These are phyloP conservation scores for Dryobates pubescens DNA, from an alignment of 2,797 vertebrate genomes.

Conservation along the genomic window DNA sequence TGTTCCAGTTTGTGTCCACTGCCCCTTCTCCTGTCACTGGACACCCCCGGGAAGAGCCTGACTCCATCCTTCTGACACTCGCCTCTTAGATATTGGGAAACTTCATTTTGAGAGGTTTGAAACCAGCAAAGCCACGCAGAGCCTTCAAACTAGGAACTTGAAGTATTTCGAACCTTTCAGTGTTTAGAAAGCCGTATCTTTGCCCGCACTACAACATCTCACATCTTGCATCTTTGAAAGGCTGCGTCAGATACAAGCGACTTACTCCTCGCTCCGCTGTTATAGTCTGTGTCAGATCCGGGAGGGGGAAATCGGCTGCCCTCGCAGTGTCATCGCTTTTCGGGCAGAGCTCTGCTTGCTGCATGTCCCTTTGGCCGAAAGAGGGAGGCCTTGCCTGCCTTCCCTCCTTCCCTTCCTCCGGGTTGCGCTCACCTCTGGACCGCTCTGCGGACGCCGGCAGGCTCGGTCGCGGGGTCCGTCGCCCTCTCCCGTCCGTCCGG, in stretches of 20 bases:
- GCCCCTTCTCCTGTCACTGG: too few relatives aligned
- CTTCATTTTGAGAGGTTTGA: not conserved
- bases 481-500: not conserved
- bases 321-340: not conserved
- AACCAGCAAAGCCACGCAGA: not conserved
- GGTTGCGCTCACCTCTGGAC: too few relatives aligned
- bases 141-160: not conserved
- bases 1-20: too few relatives aligned
- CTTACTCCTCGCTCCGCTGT: rapidly evolving
- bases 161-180: rapidly evolving
- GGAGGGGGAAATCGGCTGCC: rapidly evolving
- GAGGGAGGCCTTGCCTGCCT: constrained; percentile 11
- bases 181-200: not conserved
- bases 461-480: not conserved
- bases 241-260: not conserved
- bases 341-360: not conserved
- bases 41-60: too few relatives aligned
- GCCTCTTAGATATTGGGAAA: not conserved
- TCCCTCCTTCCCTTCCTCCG: too few relatives aligned
- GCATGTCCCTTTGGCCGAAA: not conserved
- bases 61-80: too few relatives aligned
- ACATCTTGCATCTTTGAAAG: not conserved
- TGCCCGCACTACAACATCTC: not conserved
- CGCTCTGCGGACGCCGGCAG: not conserved
- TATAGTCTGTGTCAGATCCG: not conserved